phyloP scores from a whole-genome alignment of 2,797 vertebrate genomes.

The Cossypha niveicapilla region DNA sequence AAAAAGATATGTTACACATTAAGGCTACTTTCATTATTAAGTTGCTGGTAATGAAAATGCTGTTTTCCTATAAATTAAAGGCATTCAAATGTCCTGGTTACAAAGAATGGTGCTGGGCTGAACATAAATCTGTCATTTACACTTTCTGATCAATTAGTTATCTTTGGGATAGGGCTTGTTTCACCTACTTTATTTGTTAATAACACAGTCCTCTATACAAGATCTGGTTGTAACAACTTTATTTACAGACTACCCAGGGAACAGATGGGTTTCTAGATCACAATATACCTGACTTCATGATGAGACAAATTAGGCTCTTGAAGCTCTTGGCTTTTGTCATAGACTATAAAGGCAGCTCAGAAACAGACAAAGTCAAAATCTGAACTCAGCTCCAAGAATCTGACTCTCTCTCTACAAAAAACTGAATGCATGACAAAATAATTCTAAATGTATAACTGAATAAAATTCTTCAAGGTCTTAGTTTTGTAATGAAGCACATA shows the following conservation, averaged over 20 bases:
- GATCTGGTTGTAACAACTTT: not conserved
- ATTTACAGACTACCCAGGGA: not conserved
- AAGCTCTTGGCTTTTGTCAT: not conserved
- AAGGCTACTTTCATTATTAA: not conserved
- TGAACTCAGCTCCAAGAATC: not conserved
- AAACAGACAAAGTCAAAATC: not conserved
- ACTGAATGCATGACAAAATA: not conserved
- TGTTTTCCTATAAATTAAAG: not conserved
- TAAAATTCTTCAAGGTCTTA: not conserved
- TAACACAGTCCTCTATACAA: not conserved
- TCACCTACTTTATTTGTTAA: not conserved
- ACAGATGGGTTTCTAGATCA: not conserved
- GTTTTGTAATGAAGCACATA: not conserved
- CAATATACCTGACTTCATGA: not conserved
- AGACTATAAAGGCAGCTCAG: not conserved
- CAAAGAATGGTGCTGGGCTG: not conserved
- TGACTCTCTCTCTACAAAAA: not conserved
- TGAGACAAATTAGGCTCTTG: not conserved
- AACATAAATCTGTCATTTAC: not conserved
- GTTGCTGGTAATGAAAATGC: not conserved
- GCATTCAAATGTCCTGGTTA: not conserved
- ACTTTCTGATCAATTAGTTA: not conserved
- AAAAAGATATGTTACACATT: not conserved
- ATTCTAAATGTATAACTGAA: not conserved
- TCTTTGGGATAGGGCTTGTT: not conserved